Base-by-base conservation (phyloP, 1,140 invertebrate species). In the Portunus trituberculatus region DNA sequence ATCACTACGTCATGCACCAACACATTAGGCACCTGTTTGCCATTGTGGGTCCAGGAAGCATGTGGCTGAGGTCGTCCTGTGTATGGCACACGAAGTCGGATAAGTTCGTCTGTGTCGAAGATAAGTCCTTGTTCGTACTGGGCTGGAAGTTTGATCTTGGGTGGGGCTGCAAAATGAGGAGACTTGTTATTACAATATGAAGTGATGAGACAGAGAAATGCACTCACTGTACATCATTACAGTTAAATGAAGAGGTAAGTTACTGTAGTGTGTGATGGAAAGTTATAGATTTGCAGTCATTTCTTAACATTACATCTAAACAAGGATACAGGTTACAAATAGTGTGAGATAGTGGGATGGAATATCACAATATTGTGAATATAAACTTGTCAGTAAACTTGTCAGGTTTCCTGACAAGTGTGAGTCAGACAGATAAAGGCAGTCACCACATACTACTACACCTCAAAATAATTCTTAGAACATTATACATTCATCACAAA, bases 31-130 rank as follows among this genome's bases (percentile, higher is more conserved):
- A 98, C 96, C 93, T 97, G 97, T 96, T 99, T 98, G 25, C 98
- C 98, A 96, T 99, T 98, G 96, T 99, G 98, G 52, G 98, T 98
- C 99, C 99, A 99, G 83, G 98, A 98, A 0, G 99, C 97, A 7
- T 97, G 97, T 0, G 99, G 99, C 67, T 98, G 97, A 8, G 99
- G 99, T 96, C 98, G 98, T 12, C 99, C 99, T 48, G 98, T 98
- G 93, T 99, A 98, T 1, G 98, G 98, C 84, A 99, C 98, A 97
- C 99, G 99, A 2, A 99, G 97, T 91, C 98, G 98, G 48, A 99
- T 98, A 3, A 98, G 98, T 97, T 99, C 98, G 92, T 98, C 98
- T 92, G 98, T 98, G 97, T 99, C 98, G 96, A 99, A 99, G 46
- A 99, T 98, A 7, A 99, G 97, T 12, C 98, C 98, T 91, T 99